These are phyloP conservation scores for Thaleichthys pacificus DNA, from an alignment of 2,797 vertebrate genomes.

Conservation along the genomic window DNA sequence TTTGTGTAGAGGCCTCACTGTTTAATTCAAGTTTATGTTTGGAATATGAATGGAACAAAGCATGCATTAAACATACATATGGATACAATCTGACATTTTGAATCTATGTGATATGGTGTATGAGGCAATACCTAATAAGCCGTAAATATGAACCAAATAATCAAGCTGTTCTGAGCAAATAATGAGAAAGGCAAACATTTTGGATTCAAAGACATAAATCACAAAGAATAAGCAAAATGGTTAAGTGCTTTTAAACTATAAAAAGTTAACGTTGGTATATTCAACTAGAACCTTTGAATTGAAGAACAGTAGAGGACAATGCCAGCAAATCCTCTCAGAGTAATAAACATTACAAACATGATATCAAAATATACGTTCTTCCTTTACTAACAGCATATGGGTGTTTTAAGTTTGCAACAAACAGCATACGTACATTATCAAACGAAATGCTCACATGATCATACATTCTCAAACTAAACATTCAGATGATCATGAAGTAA, in stretches of 20 bases:
- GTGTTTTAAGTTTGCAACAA: not conserved
- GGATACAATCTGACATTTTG: not conserved
- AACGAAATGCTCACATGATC: not conserved
- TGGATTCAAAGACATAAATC: not conserved
- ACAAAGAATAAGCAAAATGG: slow-evolving; percentile 26
- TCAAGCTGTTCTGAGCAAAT: slow-evolving; percentile 24
- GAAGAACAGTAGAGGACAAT: slow-evolving; percentile 58
- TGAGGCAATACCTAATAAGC: slow-evolving; percentile 38
- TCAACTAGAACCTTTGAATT: slow-evolving; percentile 30
- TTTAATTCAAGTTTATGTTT: slow-evolving; percentile 53
- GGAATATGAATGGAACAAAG: slow-evolving; percentile 50
- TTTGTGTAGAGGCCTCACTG: slow-evolving; percentile 15
- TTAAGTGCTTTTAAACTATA: slow-evolving; percentile 50
- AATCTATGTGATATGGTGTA: slow-evolving; percentile 21
- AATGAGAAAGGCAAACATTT: not conserved
- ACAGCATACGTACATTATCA: slow-evolving; percentile 6
- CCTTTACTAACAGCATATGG: slow-evolving; percentile 30
- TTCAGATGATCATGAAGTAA: not conserved
- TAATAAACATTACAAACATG: slow-evolving; percentile 32
- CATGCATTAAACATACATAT: slow-evolving; percentile 51
- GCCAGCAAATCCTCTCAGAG: slow-evolving; percentile 70
- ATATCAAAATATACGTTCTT: slow-evolving; percentile 32
- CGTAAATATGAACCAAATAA: slow-evolving; percentile 19
- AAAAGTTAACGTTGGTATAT: slow-evolving; percentile 40
- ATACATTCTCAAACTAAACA: slow-evolving; percentile 7